Evolutionary conservation across 2,888 invertebrate genomes (phyloP), one percentile per base, ranked within the genome.

Genomic region (Maniola hyperantus): DNA sequence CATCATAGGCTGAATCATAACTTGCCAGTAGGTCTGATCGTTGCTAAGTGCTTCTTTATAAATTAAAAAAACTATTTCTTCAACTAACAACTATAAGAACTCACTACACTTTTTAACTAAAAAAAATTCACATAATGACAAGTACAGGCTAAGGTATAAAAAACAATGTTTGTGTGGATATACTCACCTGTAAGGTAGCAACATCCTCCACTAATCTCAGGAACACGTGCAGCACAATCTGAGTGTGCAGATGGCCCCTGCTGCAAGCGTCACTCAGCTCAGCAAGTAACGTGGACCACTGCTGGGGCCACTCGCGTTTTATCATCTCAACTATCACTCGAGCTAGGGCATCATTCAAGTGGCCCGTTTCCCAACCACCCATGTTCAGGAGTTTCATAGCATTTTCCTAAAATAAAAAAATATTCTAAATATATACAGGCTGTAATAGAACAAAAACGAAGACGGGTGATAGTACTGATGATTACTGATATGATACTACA

Each of bases 301-400:
- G 97, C 82, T 99, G 99, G 0, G 99, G 99, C 99, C 99, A 99
- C 83, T 99, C 99, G 10, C 99, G 93, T 82, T 99, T 99, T 64
- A 98, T 96, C 96, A 99, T 98, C 90, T 99, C 99, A 0, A 99
- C 99, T 64, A 99, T 95, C n/a, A 98, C 96, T 58, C 98, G 94
- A 13, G 98, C 96, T 4, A 97, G 84, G 1, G 96, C 97, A 83
- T 97, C 97, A 84, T 97, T 97, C 75, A 97, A 94, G 78, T 97
- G 97, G 11, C 95, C 94, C 57, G 96, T 94, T 26, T 97, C 93
- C 77, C 95, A 94, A 11, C 95, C 95, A 11, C 97, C 97, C 67
- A 97, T 96, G 82, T 95, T 94, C 7, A 97, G 87, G 46, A 97
- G 91, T 81, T 97, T 97, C 96, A 97, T 97, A n/a, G 97, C 95